Conservation (phyloP, 37 sponge, comb jelly and placozoan species). For the Agelas oroides region DNA sequence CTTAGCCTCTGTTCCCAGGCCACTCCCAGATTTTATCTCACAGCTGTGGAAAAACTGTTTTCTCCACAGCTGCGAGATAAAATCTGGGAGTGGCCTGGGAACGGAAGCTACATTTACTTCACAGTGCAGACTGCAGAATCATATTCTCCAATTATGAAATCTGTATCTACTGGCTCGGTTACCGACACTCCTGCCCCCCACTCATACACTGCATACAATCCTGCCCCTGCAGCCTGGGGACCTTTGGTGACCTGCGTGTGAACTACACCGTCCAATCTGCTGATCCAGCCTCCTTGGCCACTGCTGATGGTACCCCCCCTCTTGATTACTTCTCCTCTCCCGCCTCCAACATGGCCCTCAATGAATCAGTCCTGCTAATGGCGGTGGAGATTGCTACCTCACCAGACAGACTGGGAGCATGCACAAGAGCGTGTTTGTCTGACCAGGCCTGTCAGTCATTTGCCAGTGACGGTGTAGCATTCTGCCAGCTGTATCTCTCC, state of each 20-base stretch:
- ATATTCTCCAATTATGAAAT: too few relatives aligned
- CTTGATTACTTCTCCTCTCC: slow-evolving; percentile 55
- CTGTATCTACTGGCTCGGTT: too few relatives aligned
- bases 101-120: too few relatives aligned
- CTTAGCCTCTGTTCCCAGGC: too few relatives aligned
- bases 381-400: background rate
- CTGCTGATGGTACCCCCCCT: slow-evolving; percentile 35
- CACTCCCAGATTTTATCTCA: too few relatives aligned
- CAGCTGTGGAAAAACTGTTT: too few relatives aligned
- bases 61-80: too few relatives aligned
- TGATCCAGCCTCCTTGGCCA: slow-evolving; percentile 48
- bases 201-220: too few relatives aligned
- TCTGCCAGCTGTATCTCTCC: slow-evolving; percentile 48
- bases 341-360: slow-evolving; percentile 27
- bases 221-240: slow-evolving; percentile 57
- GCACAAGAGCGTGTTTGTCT: slow-evolving; percentile 62
- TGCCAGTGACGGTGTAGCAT: background rate
- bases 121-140: too few relatives aligned
- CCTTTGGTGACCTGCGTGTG: slow-evolving; percentile 66
- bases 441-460: slow-evolving; percentile 63
- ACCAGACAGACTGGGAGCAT: slow-evolving; percentile 20
- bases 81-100: too few relatives aligned
- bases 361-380: background rate
- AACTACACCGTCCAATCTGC: slow-evolving; percentile 46
- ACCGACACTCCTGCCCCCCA: too few relatives aligned